phyloP scores from a whole-genome alignment of 2,113 vertebrate genomes.

The Manacus vitellinus region DNA sequence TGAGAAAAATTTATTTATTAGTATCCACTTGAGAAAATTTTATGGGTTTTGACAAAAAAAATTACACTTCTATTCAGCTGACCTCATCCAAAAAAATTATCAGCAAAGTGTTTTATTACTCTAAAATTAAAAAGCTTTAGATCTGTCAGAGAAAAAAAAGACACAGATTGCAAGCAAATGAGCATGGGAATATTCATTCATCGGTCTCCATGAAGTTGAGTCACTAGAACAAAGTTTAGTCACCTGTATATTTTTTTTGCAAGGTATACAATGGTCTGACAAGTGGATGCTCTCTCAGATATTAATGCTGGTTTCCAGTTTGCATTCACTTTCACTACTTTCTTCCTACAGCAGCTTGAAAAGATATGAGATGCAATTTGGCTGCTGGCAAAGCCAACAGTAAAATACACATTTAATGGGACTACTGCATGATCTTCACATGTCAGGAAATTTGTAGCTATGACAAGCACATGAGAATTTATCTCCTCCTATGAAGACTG shows the following conservation, averaged over 20 bases:
- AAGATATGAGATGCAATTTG: background rate
- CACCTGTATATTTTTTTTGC: background rate
- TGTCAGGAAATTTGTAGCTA: background rate
- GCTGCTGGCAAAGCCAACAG: background rate
- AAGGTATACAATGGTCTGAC: background rate
- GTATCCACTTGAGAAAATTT: background rate
- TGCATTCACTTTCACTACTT: background rate
- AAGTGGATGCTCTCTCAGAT: background rate
- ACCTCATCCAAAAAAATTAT: background rate
- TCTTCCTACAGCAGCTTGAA: background rate
- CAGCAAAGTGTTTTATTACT: background rate
- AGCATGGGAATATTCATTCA: background rate
- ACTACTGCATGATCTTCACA: background rate
- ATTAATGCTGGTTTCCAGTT: background rate
- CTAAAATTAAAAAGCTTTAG: background rate
- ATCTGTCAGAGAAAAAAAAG: background rate
- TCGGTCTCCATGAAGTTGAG: background rate
- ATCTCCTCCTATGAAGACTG: background rate
- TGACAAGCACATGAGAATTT: background rate
- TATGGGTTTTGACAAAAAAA: background rate
- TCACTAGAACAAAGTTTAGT: background rate
- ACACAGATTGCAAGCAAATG: background rate
- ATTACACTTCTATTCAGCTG: constrained; percentile 1
- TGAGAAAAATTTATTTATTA: background rate
- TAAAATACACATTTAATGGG: background rate